Base-by-base conservation (phyloP, 1,140 invertebrate genomes). In the Drosophila ohnishii region DNA sequence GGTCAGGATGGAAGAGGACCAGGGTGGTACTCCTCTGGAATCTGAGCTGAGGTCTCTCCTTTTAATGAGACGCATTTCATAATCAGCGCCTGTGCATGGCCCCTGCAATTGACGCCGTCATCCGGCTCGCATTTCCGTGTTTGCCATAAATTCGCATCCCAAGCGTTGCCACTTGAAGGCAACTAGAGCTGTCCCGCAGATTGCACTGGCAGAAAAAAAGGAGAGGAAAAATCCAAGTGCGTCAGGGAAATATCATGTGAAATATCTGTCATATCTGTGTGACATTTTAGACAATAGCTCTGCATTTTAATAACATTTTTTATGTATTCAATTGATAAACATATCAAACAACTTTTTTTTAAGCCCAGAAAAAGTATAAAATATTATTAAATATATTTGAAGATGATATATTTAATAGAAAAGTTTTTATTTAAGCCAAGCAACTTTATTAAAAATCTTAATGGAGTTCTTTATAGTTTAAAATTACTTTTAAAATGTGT, bases 51-150 rank as follows among this genome's bases (percentile, higher is more conserved):
- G 72, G 53, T 59, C 73, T 59, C 61, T 79, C 53, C 66, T 86
- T 86, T 86, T 86, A 86, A 86, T 86, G 83, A 86, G 83, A 66
- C 83, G 79, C 79, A 85, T 85, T 80, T 85, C 82, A 85, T 85
- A 85, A 85, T 85, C 81, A 85, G 67, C 77, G 82, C 78, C 58
- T 80, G 74, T 75, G 35, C 73, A 53, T 75, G 59, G 47, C 47
- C 59, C 34, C 79, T 77, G 80, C 60, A 73, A 75, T 75, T 72
- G 78, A 78, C 75, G 79, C 58, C 74, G 72, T 80, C 66, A 81
- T 69, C 53, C 78, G 58, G 65, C 72, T 84, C 81, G 62, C 73
- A 84, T 84, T 80, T 84, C 83, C 83, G 66, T 82, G 66, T 86
- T 81, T 59, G 83, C 75, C 78, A 86, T 86, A 86, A 86, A 86